Evolutionary conservation across 2,113 vertebrate genomes (phyloP).

Genomic region (Engraulis encrasicolus): DNA sequence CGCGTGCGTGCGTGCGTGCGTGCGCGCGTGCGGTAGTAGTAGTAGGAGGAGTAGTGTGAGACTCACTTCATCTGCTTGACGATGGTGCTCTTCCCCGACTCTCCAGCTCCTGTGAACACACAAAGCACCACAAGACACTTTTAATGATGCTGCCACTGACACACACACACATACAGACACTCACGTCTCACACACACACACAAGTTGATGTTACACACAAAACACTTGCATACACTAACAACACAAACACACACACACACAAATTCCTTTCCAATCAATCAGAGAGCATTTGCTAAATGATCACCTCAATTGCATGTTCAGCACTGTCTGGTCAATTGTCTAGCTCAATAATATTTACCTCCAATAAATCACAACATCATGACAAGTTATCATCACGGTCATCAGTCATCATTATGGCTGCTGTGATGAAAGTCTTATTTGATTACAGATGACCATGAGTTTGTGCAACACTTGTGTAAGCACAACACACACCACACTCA

Average conservation of each 20-base stretch:
- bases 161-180: neutral
- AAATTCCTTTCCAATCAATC: neutral
- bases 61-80: constrained; percentile 99
- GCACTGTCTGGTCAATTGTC: no score
- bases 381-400: no score
- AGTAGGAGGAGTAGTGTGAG: constrained; percentile 9
- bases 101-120: constrained; percentile 87
- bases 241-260: constrained; percentile 16
- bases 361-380: no score
- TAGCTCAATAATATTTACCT: no score
- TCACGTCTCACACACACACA: neutral
- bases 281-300: no score
- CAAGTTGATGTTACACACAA: neutral
- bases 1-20: no score
- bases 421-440: constrained; percentile 6
- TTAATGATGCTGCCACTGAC: constrained; percentile 27
- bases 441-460: neutral
- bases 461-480: no score
- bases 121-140: constrained; percentile 53
- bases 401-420: no score
- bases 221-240: no score
- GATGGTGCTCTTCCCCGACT: constrained; percentile 97
- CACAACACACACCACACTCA: no score
- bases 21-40: neutral
- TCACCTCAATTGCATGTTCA: no score